Evolutionary conservation across 64 coral and sea anemone species (phyloP).

Genomic region (Pocillopora verrucosa): DNA sequence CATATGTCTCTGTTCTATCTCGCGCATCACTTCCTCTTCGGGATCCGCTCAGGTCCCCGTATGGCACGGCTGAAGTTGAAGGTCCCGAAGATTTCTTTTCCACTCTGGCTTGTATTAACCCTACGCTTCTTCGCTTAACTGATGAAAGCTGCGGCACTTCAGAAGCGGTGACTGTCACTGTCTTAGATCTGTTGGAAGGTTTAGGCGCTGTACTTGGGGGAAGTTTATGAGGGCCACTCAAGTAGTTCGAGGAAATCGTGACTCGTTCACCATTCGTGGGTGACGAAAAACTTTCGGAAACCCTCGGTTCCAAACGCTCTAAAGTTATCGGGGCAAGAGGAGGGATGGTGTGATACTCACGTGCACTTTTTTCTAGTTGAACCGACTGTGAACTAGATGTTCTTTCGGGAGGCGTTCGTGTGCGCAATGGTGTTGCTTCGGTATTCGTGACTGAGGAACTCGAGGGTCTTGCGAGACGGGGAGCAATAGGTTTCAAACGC

Average conservation of each 20-base stretch:
- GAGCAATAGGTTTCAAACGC: constrained; percentile 24
- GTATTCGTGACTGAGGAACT: not conserved
- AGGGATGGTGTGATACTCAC: not conserved
- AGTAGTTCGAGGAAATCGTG: constrained; percentile 22
- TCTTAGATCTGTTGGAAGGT: constrained; percentile 35
- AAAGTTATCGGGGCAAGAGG: constrained; percentile 11
- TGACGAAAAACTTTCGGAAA: constrained; percentile 1
- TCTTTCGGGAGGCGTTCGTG: not conserved
- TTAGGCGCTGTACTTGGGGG: not conserved
- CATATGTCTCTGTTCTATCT: constrained; percentile 12
- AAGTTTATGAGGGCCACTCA: constrained; percentile 17
- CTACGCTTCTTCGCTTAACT: constrained; percentile 12
- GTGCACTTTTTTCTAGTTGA: not conserved
- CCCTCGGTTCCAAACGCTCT: constrained; percentile 6
- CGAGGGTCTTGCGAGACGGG: not conserved
- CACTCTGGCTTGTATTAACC: constrained; percentile 5
- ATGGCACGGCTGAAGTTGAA: not conserved
- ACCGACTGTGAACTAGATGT: not conserved
- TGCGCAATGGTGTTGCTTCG: not conserved
- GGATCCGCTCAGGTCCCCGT: not conserved
- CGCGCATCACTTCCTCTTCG: not conserved
- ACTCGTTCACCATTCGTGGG: not conserved
- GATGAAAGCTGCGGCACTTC: constrained; percentile 32
- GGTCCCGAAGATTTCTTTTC: constrained; percentile 1
- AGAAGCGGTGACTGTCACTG: constrained; percentile 44